Evolutionary conservation across 2,113 vertebrate genomes (phyloP), one percentile per base, ranked within the genome.

Genomic region (Tylochromis polylepis): DNA sequence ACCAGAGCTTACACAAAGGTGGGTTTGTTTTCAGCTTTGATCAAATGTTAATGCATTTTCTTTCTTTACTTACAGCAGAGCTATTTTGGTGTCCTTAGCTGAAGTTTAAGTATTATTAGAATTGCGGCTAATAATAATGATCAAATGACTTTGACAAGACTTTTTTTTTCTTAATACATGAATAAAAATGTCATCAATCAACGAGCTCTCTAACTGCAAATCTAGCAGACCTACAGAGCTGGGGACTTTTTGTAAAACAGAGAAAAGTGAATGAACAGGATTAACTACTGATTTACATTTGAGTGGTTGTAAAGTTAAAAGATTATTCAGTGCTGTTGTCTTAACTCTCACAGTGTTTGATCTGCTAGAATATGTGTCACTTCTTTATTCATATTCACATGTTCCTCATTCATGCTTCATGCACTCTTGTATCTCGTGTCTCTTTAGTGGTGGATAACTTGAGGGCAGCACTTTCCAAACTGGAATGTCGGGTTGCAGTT

Each of bases 1-100:
- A 99, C 90, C 97, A 97, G 82, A 97, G 92, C 84, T 96, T 99
- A 85, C 93, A 96, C 86, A 97, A 95, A 87, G 98, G 98, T 99
- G 53, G 88, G 82, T 55, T 58, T 31, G 46, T 72, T 55, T 75
- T 80, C 29, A 2, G 12, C 38, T 10, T 46, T 24, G 4, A 29
- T 62, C 5, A 82, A 11, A 80, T 55, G 31, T 12, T 6, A 36
- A 75, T 53, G 8, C n/a, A 5, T 46, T 59, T 49, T 38, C 60
- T 67, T 38, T 58, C 20, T 81, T 65, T 24, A 41, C 3, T n/a
- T 31, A 12, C 27, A 27, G 51, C 36, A 38, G n/a, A 12, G 27
- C 65, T 49, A 18, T 22, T 77, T 77, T 53, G 18, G 46, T 77
- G 43, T 49, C 1, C 18, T 53, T 49, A 55, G n/a, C 34, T 55